These are phyloP conservation scores for Anas platyrhynchos DNA, from an alignment of 2,113 vertebrate species.

Conservation along the genomic window DNA sequence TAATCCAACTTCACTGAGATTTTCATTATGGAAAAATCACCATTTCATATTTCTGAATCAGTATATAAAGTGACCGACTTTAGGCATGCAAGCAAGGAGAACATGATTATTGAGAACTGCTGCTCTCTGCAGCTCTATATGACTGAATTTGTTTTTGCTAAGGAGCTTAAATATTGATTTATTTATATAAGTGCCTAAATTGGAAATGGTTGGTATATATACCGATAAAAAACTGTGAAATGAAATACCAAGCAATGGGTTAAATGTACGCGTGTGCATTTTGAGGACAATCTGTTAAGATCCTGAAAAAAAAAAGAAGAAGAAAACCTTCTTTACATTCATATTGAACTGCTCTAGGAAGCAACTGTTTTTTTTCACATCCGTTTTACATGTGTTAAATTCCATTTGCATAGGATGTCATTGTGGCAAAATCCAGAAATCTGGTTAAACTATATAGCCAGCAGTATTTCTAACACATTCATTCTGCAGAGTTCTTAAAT, in stretches of 20 bases:
- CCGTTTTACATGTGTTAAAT: neutral
- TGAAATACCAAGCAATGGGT: neutral
- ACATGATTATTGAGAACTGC: neutral
- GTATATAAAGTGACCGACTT: neutral
- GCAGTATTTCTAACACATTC: neutral
- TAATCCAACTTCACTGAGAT: neutral
- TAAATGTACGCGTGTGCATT: neutral
- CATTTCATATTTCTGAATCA: neutral
- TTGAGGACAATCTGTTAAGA: neutral
- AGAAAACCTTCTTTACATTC: neutral
- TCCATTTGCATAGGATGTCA: neutral
- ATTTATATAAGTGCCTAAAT: neutral
- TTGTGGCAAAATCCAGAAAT: neutral
- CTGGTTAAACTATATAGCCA: neutral
- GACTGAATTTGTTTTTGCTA: neutral
- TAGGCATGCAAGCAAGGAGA: neutral
- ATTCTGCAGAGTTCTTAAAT: neutral
- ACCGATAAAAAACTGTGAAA: neutral
- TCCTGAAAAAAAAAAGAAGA: neutral
- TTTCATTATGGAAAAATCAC: neutral
- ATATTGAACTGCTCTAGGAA: neutral
- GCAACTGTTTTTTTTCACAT: neutral
- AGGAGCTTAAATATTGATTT: neutral
- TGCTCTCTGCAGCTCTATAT: neutral
- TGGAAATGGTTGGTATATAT: neutral